A percentile compares a stretch with the other conserved stretches of the same genome.
Evolutionary conservation across 1,140 invertebrate species (phyloP).

Genomic region (Matsumurasca onukii): DNA sequence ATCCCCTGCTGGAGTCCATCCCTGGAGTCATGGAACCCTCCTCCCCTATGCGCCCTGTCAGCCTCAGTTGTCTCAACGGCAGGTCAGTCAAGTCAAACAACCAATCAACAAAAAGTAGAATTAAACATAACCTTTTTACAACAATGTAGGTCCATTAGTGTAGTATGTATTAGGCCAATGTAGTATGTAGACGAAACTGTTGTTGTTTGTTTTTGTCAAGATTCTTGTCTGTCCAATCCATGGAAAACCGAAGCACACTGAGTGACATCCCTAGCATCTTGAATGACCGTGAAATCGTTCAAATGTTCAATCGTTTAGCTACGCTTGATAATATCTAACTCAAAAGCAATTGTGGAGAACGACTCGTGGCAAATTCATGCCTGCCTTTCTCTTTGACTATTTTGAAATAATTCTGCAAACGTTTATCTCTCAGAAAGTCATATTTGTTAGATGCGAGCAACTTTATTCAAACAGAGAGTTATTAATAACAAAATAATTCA

Average conservation of each 20-base stretch:
- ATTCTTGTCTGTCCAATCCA: background rate
- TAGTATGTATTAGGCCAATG: background rate
- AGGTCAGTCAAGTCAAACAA: too few relatives aligned
- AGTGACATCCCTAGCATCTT: background rate
- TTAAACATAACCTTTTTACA: background rate
- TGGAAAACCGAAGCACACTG: background rate
- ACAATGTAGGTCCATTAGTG: background rate
- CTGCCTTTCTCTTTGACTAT: too few relatives aligned
- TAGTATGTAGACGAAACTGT: background rate
- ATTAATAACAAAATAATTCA: too few relatives aligned
- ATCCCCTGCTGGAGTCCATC: slow-evolving; percentile 69
- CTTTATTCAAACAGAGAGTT: too few relatives aligned
- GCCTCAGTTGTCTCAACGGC: slow-evolving; percentile 64
- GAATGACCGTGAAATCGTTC: too few relatives aligned
- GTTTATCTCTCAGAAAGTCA: too few relatives aligned
- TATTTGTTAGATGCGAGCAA: too few relatives aligned
- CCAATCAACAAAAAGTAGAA: background rate
- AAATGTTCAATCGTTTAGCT: too few relatives aligned
- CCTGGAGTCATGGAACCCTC: slow-evolving; percentile 58
- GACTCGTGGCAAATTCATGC: too few relatives aligned
- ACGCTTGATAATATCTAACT: too few relatives aligned
- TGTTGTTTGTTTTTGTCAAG: background rate
- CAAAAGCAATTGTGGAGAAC: too few relatives aligned
- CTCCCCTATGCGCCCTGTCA: slow-evolving; percentile 54
- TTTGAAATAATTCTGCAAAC: too few relatives aligned